These are phyloP conservation scores for Trialeurodes vaporariorum DNA, from an alignment of 1,140 invertebrate species.

Conservation along the genomic window DNA sequence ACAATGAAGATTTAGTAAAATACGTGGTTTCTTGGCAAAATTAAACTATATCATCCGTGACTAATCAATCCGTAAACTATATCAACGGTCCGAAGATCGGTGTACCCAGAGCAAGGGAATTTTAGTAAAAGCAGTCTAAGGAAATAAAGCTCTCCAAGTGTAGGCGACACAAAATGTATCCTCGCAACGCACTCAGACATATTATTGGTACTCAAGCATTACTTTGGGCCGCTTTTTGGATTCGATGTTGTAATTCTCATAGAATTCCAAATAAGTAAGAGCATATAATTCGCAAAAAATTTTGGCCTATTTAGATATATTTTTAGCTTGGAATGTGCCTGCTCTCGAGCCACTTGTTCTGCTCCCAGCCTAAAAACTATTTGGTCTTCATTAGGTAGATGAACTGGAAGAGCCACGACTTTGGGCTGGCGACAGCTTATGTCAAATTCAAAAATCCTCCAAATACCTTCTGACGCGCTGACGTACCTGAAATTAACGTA, in stretches of 20 bases:
- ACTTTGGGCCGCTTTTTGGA: not conserved
- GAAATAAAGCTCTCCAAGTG: slow-evolving; percentile 6
- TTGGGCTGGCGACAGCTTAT: not conserved
- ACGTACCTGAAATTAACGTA: slow-evolving; percentile 34
- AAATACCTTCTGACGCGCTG: slow-evolving; percentile 32
- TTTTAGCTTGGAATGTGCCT: not conserved
- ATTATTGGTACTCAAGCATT: not conserved
- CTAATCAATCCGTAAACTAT: no score
- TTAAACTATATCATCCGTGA: no score
- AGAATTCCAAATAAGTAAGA: slow-evolving; percentile 7
- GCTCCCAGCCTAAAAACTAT: slow-evolving; percentile 4
- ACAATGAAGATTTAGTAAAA: no score
- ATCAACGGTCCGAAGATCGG: slow-evolving; percentile 1
- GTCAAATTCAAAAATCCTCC: not conserved
- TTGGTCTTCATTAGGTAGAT: not conserved
- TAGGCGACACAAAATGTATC: slow-evolving; percentile 5
- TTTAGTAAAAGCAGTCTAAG: not conserved
- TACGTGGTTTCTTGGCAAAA: no score
- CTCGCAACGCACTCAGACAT: slow-evolving; percentile 3
- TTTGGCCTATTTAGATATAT: slow-evolving; percentile 10
- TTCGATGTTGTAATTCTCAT: slow-evolving; percentile 5
- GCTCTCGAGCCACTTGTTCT: slow-evolving; percentile 2
- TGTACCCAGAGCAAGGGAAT: slow-evolving; percentile 1
- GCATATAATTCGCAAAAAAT: not conserved
- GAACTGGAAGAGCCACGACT: slow-evolving; percentile 2